Base-by-base conservation (phyloP, 2,797 vertebrate species). In the Falco berigora region DNA sequence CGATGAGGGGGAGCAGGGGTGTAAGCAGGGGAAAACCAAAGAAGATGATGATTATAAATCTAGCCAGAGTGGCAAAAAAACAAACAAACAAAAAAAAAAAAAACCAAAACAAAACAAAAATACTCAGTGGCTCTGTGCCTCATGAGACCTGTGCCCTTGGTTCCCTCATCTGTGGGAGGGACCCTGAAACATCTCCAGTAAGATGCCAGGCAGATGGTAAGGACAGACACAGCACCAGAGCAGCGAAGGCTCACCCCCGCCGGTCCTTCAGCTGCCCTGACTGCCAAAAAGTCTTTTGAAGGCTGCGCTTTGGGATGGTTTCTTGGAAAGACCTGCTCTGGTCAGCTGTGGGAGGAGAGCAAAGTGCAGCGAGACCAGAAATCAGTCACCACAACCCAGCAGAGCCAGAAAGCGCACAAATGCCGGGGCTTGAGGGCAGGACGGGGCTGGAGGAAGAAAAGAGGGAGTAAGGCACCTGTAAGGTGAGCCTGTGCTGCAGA, bases 21-120 rank as follows among this genome's bases (percentile, higher is more conserved):
- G 91, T 95, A 91, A 97, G 95, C 80, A 91, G 78, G 87, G 95
- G 92, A 94, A 94, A 96, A 97, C 68, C 92, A 97, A 92, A 95
- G 90, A 95, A 94, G 68, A 96, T 49, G 74, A 86, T 6, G 34
- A 91, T 97, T 96, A 97, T 47, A 89, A 91, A 17, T 89, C 44
- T 53, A 88, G 86, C 71, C 82, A 68, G 68, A 83, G 80, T 3
- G 42, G 61, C 8, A 74, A 69, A 46, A 50, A 5, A 55, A 73
- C 42, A 6, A 16, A 28, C 30, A 15, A 28, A 32, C 42, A n/a
- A 30, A 6, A 22, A 32, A 23, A 21, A 34, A 5, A 32, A 23
- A 21, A 34, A 5, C 6, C 13, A 25, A 16, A 32, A 1, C n/a
- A 58, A 58, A 63, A 9, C 20, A 44, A 64, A 72, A 66, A 14